A percentile compares a stretch with the other conserved stretches of the same genome.
These are phyloP conservation scores for Rhyacophila brunnea DNA, from an alignment of 1,140 invertebrate species.

Conservation along the genomic window DNA sequence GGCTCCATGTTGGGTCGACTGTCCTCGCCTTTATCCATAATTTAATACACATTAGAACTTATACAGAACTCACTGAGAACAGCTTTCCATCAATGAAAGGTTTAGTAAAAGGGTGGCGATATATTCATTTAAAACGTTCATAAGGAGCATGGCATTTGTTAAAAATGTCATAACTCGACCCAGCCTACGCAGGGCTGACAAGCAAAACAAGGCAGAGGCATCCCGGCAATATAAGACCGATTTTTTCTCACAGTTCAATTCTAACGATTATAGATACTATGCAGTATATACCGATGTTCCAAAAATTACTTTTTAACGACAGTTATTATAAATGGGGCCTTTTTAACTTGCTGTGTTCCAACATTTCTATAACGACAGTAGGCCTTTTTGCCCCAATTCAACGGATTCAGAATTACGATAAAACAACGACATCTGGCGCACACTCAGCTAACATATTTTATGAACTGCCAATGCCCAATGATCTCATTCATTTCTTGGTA, in stretches of 20 bases:
- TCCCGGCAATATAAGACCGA: slow-evolving; percentile 3
- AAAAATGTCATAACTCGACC: slow-evolving; percentile 25
- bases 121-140: background rate
- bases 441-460: slow-evolving; percentile 3
- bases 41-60: slow-evolving; percentile 25
- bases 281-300: background rate
- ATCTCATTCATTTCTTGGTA: slow-evolving; percentile 14
- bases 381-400: slow-evolving; percentile 21
- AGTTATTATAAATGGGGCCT: slow-evolving; percentile 1
- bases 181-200: slow-evolving; percentile 28
- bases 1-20: slow-evolving; percentile 30
- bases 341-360: slow-evolving; percentile 8
- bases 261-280: background rate
- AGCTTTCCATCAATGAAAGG: no score
- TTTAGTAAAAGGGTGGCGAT: no score
- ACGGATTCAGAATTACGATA: slow-evolving; percentile 7
- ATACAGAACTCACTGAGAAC: background rate
- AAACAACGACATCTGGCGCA: slow-evolving; percentile 23
- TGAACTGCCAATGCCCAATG: slow-evolving; percentile 8
- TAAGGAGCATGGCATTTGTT: slow-evolving; percentile 1
- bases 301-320: background rate
- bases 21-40: slow-evolving; percentile 22
- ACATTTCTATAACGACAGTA: slow-evolving; percentile 7
- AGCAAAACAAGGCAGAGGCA: slow-evolving; percentile 21
- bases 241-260: no score